These are phyloP conservation scores for Bufotes viridis DNA, from an alignment of 2,797 vertebrate species.

Conservation along the genomic window DNA sequence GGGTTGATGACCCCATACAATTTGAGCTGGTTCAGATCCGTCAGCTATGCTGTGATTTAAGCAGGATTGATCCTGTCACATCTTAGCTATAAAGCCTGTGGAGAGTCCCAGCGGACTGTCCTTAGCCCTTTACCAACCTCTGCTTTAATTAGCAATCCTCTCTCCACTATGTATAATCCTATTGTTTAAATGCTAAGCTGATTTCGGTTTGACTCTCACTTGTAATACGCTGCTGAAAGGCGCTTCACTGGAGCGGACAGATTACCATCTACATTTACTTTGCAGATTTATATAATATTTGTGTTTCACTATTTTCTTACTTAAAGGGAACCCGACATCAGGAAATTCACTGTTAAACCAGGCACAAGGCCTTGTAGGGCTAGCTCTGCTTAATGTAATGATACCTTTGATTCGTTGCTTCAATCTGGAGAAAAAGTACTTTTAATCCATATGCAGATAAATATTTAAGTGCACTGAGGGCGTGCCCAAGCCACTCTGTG, in stretches of 20 bases:
- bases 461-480: no score
- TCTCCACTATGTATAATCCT: conserved; percentile 51
- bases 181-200: conserved; percentile 57
- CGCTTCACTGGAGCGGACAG: conserved; percentile 26
- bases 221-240: conserved; percentile 34
- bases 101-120: conserved; percentile 31
- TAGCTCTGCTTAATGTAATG: no score
- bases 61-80: conserved; percentile 24
- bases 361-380: no score
- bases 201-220: conserved; percentile 40
- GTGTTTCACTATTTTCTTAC: conserved; percentile 13
- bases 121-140: conserved; percentile 46
- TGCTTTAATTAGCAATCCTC: conserved; percentile 57
- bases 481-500: no score
- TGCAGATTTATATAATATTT: conserved; percentile 29
- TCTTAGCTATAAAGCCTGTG: conserved; percentile 33
- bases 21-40: not conserved
- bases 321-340: no score
- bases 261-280: conserved; percentile 37
- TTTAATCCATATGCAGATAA: no score
- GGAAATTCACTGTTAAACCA: no score
- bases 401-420: no score
- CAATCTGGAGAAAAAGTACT: no score
- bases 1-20: not conserved
- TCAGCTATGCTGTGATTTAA: conserved; percentile 21